A percentile compares a stretch with the other conserved stretches of the same genome.
Evolutionary conservation across 2,113 vertebrate genomes (phyloP).

Genomic region (Anolis sagrei): DNA sequence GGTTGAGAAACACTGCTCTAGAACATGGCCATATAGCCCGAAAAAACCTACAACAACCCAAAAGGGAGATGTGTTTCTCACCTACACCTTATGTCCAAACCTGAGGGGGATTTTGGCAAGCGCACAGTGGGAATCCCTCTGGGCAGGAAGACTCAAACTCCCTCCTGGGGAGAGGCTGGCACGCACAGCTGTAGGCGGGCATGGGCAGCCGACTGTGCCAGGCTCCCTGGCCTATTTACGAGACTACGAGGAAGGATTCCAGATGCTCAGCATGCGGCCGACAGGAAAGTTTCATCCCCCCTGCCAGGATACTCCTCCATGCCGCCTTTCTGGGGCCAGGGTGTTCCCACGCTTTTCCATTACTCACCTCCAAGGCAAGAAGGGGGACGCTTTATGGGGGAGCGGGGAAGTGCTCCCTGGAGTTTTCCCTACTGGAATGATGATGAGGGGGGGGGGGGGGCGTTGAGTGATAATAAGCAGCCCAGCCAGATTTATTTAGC

Average conservation of each 20-base stretch:
- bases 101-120: too few species aligned
- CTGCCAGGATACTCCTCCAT: background rate
- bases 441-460: too few species aligned
- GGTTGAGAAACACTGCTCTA: too few species aligned
- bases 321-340: background rate
- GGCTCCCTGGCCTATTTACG: conserved; percentile 14
- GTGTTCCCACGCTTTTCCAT: conserved; percentile 8
- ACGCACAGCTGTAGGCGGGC: conserved; percentile 25
- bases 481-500: background rate
- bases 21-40: too few species aligned
- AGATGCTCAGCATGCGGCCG: conserved; percentile 36
- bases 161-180: conserved; percentile 21
- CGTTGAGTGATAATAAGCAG: background rate
- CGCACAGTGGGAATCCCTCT: background rate
- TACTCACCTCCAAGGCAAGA: background rate
- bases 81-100: background rate
- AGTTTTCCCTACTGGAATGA: background rate
- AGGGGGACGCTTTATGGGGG: background rate
- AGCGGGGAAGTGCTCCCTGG: background rate
- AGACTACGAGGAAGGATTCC: conserved; percentile 29
- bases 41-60: too few species aligned
- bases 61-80: background rate
- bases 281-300: conserved; percentile 19
- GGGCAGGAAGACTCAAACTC: background rate
- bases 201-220: background rate